phyloP scores from a whole-genome alignment of 2,113 vertebrate genomes.

The Cathartes aura region DNA sequence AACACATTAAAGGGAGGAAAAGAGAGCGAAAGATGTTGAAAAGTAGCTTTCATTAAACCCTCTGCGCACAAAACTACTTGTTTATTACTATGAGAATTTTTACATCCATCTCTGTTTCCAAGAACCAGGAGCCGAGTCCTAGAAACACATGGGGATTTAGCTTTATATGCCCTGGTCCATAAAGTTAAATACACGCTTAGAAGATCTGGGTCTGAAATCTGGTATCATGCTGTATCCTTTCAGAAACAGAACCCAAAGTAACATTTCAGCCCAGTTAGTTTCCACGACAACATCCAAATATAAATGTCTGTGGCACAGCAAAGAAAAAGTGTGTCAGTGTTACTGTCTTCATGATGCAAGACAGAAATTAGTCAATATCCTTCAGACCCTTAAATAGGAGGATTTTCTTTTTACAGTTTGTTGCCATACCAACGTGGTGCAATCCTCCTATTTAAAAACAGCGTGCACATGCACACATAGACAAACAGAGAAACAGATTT shows the following conservation, averaged over 20 bases:
- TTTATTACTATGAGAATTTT: neutral
- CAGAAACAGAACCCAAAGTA: neutral
- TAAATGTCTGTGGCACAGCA: neutral
- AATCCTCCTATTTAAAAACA: neutral
- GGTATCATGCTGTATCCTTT: neutral
- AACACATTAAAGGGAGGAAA: neutral
- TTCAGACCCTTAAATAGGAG: neutral
- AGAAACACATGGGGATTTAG: neutral
- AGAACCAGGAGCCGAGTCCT: neutral
- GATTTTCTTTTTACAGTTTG: neutral
- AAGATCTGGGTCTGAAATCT: neutral
- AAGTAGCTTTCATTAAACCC: neutral
- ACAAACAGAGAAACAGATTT: conserved; percentile 23
- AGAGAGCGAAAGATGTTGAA: neutral
- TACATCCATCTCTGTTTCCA: neutral
- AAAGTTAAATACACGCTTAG: neutral
- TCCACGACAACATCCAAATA: conserved; percentile 20
- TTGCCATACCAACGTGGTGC: neutral
- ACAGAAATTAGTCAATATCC: neutral
- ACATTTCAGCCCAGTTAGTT: neutral
- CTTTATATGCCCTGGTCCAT: neutral
- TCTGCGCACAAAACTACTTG: neutral
- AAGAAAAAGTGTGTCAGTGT: neutral
- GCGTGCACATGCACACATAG: neutral
- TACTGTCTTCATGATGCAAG: neutral